Evolutionary conservation across 2,113 vertebrate species (phyloP).

Genomic region (Puffinus mauretanicus): DNA sequence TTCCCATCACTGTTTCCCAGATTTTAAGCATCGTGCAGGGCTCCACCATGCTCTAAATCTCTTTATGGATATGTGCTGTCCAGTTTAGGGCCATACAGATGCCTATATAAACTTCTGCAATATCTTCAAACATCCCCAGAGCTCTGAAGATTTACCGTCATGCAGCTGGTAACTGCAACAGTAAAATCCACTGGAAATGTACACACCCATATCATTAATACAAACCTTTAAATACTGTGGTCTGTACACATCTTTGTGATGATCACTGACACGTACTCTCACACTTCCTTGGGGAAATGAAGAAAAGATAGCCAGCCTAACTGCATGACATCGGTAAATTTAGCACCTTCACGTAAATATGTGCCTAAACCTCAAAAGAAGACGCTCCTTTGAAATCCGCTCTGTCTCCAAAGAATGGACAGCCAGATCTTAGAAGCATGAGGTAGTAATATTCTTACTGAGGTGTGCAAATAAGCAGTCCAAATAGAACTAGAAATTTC

Average conservation of each 20-base stretch:
- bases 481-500: background rate
- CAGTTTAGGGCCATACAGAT: background rate
- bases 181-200: background rate
- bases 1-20: background rate
- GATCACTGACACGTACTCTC: background rate
- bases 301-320: background rate
- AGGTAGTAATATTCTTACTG: background rate
- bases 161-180: background rate
- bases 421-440: background rate
- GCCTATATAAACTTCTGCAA: background rate
- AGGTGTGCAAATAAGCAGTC: background rate
- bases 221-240: background rate
- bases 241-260: background rate
- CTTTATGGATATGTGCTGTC: background rate
- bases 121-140: background rate
- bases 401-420: background rate
- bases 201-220: background rate
- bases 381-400: background rate
- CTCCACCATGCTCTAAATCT: background rate
- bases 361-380: background rate
- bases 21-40: background rate
- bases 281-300: background rate
- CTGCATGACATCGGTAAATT: background rate
- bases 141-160: background rate
- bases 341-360: background rate